Evolutionary conservation across 2,888 invertebrate genomes (phyloP), one percentile per base, ranked within the genome.

Genomic region (Apocheima hispidaria): DNA sequence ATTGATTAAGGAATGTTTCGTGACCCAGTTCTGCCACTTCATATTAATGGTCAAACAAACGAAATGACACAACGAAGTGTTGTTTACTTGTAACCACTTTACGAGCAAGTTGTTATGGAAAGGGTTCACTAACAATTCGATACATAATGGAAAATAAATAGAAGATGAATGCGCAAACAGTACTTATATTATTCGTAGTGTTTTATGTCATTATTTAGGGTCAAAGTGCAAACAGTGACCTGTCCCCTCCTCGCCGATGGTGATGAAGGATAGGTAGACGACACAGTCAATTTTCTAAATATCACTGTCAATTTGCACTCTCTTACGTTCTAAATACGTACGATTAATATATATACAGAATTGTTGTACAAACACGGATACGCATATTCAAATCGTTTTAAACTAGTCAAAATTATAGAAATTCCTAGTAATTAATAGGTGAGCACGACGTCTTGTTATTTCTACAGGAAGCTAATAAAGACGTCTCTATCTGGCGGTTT

Each of bases 261-360:
- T 49, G 26, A 41, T 44, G 5, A 46, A 18, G 23, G 33, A 23
- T 49, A 41, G 38, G 9, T 30, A 3, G 10, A 9, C n/a, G n/a
- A 60, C 33, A 60, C 64, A 63, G 60, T 63, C 52, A 60, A 46
- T 59, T 51, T n/a, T n/a, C n/a, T n/a, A n/a, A n/a, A n/a, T n/a
- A n/a, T n/a, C n/a, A n/a, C n/a, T n/a, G n/a, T n/a, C n/a, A n/a
- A n/a, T n/a, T 38, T 46, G 35, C 40, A 46, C 33, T 40, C 14
- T 56, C 62, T 63, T 67, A 58, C 62, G 63, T 56, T 44, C 46
- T 35, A 49, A 68, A 72, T 61, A 56, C 69, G 69, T 64, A 68
- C 67, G 69, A 62, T 63, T 62, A 63, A 74, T 75, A 78, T 78
- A 77, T 74, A 74, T 50, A 49, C 55, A 23, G 14, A 23, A 14